Evolutionary conservation across 2,797 vertebrate genomes (phyloP).

Genomic region (Borostomias antarcticus): DNA sequence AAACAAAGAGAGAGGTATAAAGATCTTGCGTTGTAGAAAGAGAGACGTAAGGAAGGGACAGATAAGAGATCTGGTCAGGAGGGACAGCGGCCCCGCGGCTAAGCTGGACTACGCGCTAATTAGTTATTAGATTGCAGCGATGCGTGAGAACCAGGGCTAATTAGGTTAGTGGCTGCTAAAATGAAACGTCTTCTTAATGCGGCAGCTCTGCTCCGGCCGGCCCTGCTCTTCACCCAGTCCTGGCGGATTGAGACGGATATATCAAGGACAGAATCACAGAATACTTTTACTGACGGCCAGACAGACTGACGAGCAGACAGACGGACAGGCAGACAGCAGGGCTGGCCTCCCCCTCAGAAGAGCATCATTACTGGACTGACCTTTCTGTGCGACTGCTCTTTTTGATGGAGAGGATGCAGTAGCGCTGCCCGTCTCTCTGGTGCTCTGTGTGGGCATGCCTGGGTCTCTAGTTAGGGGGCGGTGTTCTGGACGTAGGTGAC

Average conservation of each 20-base stretch:
- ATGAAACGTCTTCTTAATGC: conserved; percentile 72
- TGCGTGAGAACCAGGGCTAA: conserved; percentile 66
- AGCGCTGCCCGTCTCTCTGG: conserved; percentile 17
- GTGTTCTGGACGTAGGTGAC: no score
- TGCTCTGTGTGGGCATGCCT: background rate
- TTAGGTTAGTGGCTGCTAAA: conserved; percentile 71
- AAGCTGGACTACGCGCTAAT: conserved; percentile 77
- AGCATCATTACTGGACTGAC: conserved; percentile 53
- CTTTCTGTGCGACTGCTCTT: conserved; percentile 54
- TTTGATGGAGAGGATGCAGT: conserved; percentile 25
- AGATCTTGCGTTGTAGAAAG: conserved; percentile 50
- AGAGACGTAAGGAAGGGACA: conserved; percentile 25
- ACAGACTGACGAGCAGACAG: background rate
- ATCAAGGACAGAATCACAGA: conserved; percentile 12
- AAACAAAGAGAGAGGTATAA: conserved; percentile 13
- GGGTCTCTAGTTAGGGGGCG: conserved; percentile 1
- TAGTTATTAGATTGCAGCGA: conserved; percentile 75
- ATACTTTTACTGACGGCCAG: background rate
- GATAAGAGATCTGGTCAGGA: conserved; percentile 38
- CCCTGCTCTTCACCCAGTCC: conserved; percentile 19
- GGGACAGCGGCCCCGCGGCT: no score
- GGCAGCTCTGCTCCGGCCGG: conserved; percentile 2
- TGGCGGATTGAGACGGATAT: conserved; percentile 16
- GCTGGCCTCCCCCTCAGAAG: conserved; percentile 10
- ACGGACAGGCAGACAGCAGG: conserved; percentile 5